These are phyloP conservation scores for Danio albolineatus DNA, from an alignment of 2,797 vertebrate species.

Conservation along the genomic window DNA sequence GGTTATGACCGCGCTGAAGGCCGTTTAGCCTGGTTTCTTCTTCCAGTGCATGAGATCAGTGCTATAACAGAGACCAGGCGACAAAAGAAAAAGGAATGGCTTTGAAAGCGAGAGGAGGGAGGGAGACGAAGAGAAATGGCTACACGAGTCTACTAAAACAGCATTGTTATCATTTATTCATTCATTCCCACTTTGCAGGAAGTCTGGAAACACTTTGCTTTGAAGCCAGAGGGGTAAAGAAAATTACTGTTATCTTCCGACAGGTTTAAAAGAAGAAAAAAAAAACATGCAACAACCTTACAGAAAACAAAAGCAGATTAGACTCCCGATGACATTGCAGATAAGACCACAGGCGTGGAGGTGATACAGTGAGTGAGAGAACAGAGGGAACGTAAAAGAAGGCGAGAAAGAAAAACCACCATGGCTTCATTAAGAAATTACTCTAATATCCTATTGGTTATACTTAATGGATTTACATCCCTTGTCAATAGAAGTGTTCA, in stretches of 20 bases:
- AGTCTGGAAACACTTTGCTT: slow-evolving; percentile 40
- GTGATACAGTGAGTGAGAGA: slow-evolving; percentile 52
- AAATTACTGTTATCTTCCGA: slow-evolving; percentile 63
- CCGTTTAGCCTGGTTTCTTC: not conserved
- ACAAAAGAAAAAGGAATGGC: not conserved
- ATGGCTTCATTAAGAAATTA: slow-evolving; percentile 61
- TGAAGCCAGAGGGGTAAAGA: slow-evolving; percentile 21
- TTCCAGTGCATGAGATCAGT: slow-evolving; percentile 2
- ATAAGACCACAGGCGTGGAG: slow-evolving; percentile 55
- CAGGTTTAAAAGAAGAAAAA: slow-evolving; percentile 60
- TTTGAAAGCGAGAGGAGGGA: not conserved
- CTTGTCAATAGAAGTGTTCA: slow-evolving; percentile 67
- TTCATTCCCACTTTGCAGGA: slow-evolving; percentile 45
- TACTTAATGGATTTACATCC: slow-evolving; percentile 71
- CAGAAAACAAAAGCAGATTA: slow-evolving; percentile 63
- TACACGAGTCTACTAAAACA: slow-evolving; percentile 13
- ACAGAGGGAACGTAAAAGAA: slow-evolving; percentile 41
- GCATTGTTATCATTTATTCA: slow-evolving; percentile 35
- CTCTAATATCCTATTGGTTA: slow-evolving; percentile 74
- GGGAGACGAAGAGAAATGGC: slow-evolving; percentile 9
- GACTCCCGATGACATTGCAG: slow-evolving; percentile 57
- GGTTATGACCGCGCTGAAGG: slow-evolving; percentile 8
- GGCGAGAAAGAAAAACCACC: slow-evolving; percentile 58
- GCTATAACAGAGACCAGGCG: not conserved
- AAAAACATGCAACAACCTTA: slow-evolving; percentile 45